A percentile compares a stretch with the other conserved stretches of the same genome.
phyloP scores from a whole-genome alignment of 2,888 invertebrate species.

The Camptogramma bilineatum region DNA sequence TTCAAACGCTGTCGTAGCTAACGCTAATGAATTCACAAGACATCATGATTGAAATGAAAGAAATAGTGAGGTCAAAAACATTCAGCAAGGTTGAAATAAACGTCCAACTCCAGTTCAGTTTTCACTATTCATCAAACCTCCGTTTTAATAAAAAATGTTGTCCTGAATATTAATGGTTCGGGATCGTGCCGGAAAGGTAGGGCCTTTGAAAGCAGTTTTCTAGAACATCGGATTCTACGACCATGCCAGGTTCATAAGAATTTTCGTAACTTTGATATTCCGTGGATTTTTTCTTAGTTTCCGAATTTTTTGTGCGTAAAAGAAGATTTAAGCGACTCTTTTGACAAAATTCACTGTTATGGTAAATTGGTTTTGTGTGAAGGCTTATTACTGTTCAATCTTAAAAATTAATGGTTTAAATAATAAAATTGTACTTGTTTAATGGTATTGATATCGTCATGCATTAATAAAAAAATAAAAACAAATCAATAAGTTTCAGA shows the following conservation, averaged over 20 bases:
- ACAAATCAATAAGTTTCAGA: no score
- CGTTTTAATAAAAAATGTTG: background rate
- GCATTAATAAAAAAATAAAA: no score
- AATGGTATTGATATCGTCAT: no score
- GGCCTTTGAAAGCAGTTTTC: slow-evolving; percentile 32
- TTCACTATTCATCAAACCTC: background rate
- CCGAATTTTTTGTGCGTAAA: background rate
- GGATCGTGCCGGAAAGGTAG: slow-evolving; percentile 9
- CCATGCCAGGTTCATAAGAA: slow-evolving; percentile 15
- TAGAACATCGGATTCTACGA: slow-evolving; percentile 31
- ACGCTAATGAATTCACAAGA: no score
- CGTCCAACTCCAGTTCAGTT: background rate
- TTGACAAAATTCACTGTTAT: background rate
- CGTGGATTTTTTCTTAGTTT: background rate
- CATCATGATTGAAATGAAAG: no score
- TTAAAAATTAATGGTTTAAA: no score
- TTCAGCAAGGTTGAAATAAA: background rate
- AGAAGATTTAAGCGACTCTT: background rate
- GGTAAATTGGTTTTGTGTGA: background rate
- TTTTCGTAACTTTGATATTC: slow-evolving; percentile 17
- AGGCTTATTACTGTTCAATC: background rate
- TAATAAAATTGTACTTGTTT: no score
- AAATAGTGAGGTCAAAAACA: background rate
- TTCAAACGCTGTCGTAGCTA: no score
- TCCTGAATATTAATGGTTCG: slow-evolving; percentile 9